These are phyloP conservation scores for Tachysurus vachellii DNA, from an alignment of 2,113 vertebrate species.

Conservation along the genomic window DNA sequence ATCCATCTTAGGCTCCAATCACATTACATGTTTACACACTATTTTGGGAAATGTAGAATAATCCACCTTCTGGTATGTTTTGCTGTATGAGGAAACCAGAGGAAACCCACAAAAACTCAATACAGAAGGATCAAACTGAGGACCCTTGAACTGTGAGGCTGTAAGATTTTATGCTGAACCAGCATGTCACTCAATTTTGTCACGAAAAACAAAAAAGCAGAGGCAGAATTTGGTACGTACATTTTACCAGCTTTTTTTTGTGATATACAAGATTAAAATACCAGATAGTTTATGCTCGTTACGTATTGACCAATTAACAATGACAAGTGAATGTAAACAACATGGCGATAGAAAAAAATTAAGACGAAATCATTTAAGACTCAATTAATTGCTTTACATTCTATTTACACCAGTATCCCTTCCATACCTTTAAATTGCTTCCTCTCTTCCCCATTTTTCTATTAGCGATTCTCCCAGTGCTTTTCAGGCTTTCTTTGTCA, in stretches of 20 bases:
- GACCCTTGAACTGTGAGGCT: neutral
- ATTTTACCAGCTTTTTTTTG: neutral
- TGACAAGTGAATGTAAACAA: neutral
- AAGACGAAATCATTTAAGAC: conserved; percentile 12
- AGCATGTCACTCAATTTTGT: neutral
- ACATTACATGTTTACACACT: neutral
- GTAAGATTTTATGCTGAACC: neutral
- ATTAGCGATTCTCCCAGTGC: conserved; percentile 44
- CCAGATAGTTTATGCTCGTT: neutral
- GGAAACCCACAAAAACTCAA: neutral
- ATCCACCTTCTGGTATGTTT: neutral
- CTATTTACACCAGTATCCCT: conserved; percentile 13
- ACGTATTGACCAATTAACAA: neutral
- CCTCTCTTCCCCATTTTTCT: conserved; percentile 27
- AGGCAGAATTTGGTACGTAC: neutral
- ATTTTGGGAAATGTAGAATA: neutral
- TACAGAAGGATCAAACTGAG: neutral
- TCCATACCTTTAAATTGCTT: conserved; percentile 17
- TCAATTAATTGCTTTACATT: conserved; percentile 53
- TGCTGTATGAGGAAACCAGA: neutral
- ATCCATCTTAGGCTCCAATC: neutral
- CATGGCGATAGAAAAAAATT: neutral
- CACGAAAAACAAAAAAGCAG: neutral
- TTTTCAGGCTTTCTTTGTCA: conserved; percentile 32
- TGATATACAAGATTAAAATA: neutral